phyloP scores from a whole-genome alignment of 2,888 invertebrate genomes.

The Agrochola macilenta region DNA sequence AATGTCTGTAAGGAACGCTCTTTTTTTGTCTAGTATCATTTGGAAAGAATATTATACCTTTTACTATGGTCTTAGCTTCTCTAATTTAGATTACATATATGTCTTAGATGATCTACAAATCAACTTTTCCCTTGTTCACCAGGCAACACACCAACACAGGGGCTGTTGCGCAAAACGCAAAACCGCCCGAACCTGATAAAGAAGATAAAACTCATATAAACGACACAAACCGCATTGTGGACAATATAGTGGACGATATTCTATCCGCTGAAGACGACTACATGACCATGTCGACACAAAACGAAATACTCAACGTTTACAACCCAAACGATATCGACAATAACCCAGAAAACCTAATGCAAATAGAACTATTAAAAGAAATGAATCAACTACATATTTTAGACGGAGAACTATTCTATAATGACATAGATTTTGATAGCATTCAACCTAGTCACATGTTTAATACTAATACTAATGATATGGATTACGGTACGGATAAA shows the following conservation, averaged over 20 bases:
- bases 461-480: conserved; percentile 78
- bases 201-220: conserved; percentile 69
- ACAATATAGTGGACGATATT: conserved; percentile 87
- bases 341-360: conserved; percentile 80
- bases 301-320: conserved; percentile 76
- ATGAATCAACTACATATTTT: conserved; percentile 85
- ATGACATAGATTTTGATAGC: conserved; percentile 86
- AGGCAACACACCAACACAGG: conserved; percentile 76
- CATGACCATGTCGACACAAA: conserved; percentile 80
- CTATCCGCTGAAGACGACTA: conserved; percentile 87
- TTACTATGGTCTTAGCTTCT: background rate
- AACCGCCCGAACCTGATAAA: conserved; percentile 65
- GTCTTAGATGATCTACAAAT: background rate
- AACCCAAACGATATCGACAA: conserved; percentile 72
- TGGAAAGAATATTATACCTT: background rate
- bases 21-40: background rate
- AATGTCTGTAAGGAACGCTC: too few relatives aligned
- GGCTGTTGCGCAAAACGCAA: conserved; percentile 15
- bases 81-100: too few relatives aligned
- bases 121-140: background rate
- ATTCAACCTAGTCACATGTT: conserved; percentile 84
- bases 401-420: conserved; percentile 85
- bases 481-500: conserved; percentile 78
- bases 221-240: conserved; percentile 77
- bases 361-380: conserved; percentile 85